Base-by-base conservation (phyloP, 1,140 invertebrate genomes). In the Caenorhabditis remanei region DNA sequence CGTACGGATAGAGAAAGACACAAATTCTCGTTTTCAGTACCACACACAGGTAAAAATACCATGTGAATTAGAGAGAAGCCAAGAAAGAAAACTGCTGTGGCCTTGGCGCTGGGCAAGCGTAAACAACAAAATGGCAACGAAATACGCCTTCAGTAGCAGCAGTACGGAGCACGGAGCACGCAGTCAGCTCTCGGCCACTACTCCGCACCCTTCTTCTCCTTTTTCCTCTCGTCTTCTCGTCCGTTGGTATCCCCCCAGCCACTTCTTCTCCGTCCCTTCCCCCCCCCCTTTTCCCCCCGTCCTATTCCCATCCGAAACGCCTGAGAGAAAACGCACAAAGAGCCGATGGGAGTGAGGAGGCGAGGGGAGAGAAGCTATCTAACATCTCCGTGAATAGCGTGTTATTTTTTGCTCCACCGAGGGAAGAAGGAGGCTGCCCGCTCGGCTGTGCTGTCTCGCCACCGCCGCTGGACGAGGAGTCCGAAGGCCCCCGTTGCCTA, bases 241-340 rank as follows among this genome's bases (percentile, higher is more conserved):
- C n/a, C 41, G 13, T 55, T n/a, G 6, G 8, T 55, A 14, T 50
- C 43, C 48, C 75, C 32, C 13, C 53, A 50, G 14, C 75, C 9
- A 14, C 63, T 41, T 41, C 40, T 40, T 8, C 32, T 41, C 9
- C 24, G 11, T 21, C 63, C 32, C 9, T 32, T 55, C 43, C 41
- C 40, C 32, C 14, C 41, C 43, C 32, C 32, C 8, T 16, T 24
- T 55, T 32, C 19, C 75, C 32, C 75, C 32, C 8, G 21, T n/a
- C 75, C 83, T n/a, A 21, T 48, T 50, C 43, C 21, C 55, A 55
- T 84, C 58, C 83, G 41, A 84, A 61, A 21, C 53, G 58, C 53
- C 46, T 4, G 83, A 65, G 84, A 85, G 61, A 65, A 85, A 85
- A 65, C 21, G 61, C 40, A 85, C 56, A 65, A 85, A 85, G 61